Percentiles rank a stretch among this genome's conserved stretches.
phyloP scores from a whole-genome alignment of 2,888 invertebrate genomes.

The Melangyna quadrimaculata region DNA sequence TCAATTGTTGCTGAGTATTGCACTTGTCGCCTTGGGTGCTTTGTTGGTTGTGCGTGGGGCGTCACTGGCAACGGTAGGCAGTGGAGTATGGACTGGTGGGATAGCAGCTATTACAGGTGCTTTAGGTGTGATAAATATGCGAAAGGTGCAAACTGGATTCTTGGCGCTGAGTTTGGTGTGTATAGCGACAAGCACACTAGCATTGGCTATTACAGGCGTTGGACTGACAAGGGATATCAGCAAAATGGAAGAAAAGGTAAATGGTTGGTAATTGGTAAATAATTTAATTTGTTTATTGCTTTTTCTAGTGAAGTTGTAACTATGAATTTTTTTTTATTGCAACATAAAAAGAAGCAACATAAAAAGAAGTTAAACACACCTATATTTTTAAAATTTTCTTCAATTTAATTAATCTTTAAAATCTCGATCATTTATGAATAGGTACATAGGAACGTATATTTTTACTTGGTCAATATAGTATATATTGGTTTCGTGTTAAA shows the following conservation, averaged over 20 bases:
- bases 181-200: conserved; percentile 80
- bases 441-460: too few relatives aligned
- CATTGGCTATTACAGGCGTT: conserved; percentile 80
- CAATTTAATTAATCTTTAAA: too few relatives aligned
- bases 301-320: background rate
- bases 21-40: conserved; percentile 79
- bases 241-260: conserved; percentile 76
- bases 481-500: too few relatives aligned
- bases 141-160: conserved; percentile 80
- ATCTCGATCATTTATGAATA: too few relatives aligned
- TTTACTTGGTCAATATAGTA: too few relatives aligned
- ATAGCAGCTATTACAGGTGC: conserved; percentile 80
- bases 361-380: too few relatives aligned
- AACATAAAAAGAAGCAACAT: too few relatives aligned
- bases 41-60: conserved; percentile 79
- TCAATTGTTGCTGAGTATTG: conserved; percentile 78
- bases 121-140: conserved; percentile 80
- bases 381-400: too few relatives aligned
- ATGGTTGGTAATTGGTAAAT: background rate
- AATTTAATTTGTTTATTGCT: background rate
- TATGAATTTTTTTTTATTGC: too few relatives aligned
- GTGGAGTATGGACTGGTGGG: conserved; percentile 80
- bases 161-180: conserved; percentile 80
- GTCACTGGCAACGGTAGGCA: conserved; percentile 78
- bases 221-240: conserved; percentile 80